These are phyloP conservation scores for Paedocypris sp. DNA, from an alignment of 2,113 vertebrate species.

Conservation along the genomic window DNA sequence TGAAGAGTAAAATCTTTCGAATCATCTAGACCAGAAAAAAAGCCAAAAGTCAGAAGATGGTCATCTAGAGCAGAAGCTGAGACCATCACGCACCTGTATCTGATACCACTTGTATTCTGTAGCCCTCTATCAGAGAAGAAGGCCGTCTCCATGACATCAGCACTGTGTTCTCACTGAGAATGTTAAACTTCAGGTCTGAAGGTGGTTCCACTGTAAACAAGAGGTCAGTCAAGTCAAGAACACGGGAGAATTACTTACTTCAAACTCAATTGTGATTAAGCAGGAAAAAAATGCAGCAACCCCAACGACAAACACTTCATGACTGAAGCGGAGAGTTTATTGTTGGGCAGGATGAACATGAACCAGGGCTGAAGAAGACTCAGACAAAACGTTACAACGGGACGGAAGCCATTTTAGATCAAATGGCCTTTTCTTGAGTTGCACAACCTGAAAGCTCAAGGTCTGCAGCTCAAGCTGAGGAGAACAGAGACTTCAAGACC, in stretches of 20 bases:
- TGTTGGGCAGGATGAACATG: conserved; percentile 77
- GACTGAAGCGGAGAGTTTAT: conserved; percentile 66
- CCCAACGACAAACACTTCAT: conserved; percentile 85
- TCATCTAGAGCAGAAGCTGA: neutral
- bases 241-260: conserved; percentile 27
- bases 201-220: conserved; percentile 89
- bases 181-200: conserved; percentile 96
- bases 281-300: conserved; percentile 72
- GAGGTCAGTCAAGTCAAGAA: conserved; percentile 28
- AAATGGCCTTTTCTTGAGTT: conserved; percentile 93
- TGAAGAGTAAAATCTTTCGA: conserved; percentile 78
- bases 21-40: conserved; percentile 66
- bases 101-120: conserved; percentile 82
- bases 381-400: conserved; percentile 62
- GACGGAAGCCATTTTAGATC: conserved; percentile 76
- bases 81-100: conserved; percentile 69
- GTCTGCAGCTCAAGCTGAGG: conserved; percentile 88
- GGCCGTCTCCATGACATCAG: conserved; percentile 91
- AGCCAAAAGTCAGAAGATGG: neutral
- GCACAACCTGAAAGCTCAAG: conserved; percentile 67
- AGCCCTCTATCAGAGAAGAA: conserved; percentile 74
- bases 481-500: conserved; percentile 68
- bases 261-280: conserved; percentile 46
- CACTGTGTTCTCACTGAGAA: conserved; percentile 97
- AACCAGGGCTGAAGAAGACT: conserved; percentile 56